Base-by-base conservation (phyloP, 1,140 invertebrate genomes). In the Hylyphantes graminicola region DNA sequence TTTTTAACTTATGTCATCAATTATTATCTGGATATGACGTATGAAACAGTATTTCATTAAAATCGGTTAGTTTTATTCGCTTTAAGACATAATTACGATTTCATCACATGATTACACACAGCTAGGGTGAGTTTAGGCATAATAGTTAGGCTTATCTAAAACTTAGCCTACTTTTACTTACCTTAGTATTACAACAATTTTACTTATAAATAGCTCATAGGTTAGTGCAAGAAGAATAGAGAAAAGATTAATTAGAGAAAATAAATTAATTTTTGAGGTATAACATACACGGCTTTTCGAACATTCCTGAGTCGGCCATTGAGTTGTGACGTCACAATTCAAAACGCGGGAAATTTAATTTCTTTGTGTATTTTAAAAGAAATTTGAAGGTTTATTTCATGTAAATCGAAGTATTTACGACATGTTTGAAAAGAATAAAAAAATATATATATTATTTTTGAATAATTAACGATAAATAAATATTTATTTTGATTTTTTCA, bases 301-400 rank as follows among this genome's bases (percentile, higher is more conserved):
- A 81, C 68, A 53, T 67, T 81, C 79, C 54, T 63, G 67, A 73
- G 68, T 73, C 79, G 54, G 79, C 79, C 79, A 81, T 81, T 81
- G 21, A 51, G 17, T 21, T 19, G 67, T 81, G 79, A 81, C 79
- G 79, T 81, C 79, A 81, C 48, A n/a, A 19, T 12, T 13, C 11
- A 35, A 21, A 53, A 54, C 17, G 79, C 79, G 79, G 68, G 79
- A 81, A 81, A 72, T 81, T 67, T 35, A 67, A 13, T 67, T 7
- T 15, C 13, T 15, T 17, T 67, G 15, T 48, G 10, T 21, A 67
- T 19, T 19, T 64, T 15, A 64, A 64, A 48, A 48, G 13, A 13
- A 48, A 11, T 48, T 21, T 9, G 50, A 48, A 67, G 7, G 15
- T 9, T 48, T 67, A 15, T 15, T 67, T 50, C 8, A 3, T 50